A percentile compares a stretch with the other conserved stretches of the same genome.
Evolutionary conservation across 2,113 vertebrate species (phyloP).

Genomic region (Pygathrix nemaeus): DNA sequence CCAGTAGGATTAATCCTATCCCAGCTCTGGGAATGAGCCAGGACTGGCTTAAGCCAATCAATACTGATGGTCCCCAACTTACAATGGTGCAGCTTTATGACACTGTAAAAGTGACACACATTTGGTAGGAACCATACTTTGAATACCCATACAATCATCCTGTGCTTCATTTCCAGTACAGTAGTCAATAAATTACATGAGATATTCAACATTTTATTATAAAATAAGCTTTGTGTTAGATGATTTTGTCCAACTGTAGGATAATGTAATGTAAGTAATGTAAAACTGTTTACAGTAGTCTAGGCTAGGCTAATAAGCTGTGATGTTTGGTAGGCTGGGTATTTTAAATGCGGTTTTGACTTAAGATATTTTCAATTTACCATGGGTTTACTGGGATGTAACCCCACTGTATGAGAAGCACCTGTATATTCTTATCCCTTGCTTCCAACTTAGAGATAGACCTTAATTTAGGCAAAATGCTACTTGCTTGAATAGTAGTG

Average conservation of each 20-base stretch:
- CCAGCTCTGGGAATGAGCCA: not conserved
- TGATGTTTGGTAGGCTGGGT: not conserved
- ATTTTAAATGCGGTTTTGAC: not conserved
- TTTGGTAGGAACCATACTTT: not conserved
- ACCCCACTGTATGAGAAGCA: not conserved
- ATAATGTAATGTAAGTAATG: not conserved
- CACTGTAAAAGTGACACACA: not conserved
- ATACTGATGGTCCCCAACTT: not conserved
- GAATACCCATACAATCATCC: not conserved
- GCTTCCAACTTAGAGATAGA: not conserved
- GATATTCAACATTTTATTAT: not conserved
- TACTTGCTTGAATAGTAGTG: not conserved
- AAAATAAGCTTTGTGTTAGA: not conserved
- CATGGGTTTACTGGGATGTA: not conserved
- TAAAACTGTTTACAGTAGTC: not conserved
- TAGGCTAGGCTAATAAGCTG: not conserved
- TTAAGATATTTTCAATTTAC: not conserved
- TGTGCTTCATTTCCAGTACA: not conserved
- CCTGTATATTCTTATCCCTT: not conserved
- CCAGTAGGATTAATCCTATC: not conserved
- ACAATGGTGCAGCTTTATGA: not conserved
- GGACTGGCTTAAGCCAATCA: not conserved
- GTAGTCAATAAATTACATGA: not conserved
- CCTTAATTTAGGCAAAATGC: not conserved
- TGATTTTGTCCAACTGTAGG: not conserved